Conservation (phyloP, 2,888 invertebrate species). For the Galeruca laticollis region DNA sequence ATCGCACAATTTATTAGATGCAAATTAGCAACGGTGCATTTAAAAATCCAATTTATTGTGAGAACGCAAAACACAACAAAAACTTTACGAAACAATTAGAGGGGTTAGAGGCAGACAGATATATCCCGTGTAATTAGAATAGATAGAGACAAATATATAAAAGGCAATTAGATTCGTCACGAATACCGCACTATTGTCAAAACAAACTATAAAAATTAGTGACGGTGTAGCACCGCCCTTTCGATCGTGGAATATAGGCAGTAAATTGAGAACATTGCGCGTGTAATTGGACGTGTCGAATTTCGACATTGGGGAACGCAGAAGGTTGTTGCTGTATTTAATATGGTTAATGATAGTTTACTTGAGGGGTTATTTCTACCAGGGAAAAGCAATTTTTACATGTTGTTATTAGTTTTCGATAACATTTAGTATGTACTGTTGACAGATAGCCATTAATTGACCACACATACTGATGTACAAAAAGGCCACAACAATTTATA, state of each 20-base stretch:
- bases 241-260: constrained; percentile 22
- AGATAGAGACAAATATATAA: constrained; percentile 14
- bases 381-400: not conserved
- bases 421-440: no score
- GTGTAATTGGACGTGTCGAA: constrained; percentile 59
- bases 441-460: no score
- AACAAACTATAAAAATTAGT: constrained; percentile 61
- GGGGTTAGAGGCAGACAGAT: constrained; percentile 23
- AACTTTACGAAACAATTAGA: constrained; percentile 43
- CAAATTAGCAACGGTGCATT: constrained; percentile 29
- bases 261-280: constrained; percentile 36
- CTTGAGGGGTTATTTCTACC: not conserved
- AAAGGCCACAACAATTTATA: no score
- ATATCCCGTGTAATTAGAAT: constrained; percentile 3
- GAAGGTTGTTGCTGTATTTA: constrained; percentile 10
- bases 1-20: not conserved
- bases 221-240: constrained; percentile 53
- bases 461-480: no score
- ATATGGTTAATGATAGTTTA: constrained; percentile 3
- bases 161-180: constrained; percentile 56
- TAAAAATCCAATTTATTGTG: constrained; percentile 43
- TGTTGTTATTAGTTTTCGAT: not conserved
- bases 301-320: constrained; percentile 40
- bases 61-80: constrained; percentile 35
- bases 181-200: constrained; percentile 50